Evolutionary conservation across 1,140 invertebrate genomes (phyloP), one percentile per base, ranked within the genome.

Genomic region (Globodera ellingtonae): DNA sequence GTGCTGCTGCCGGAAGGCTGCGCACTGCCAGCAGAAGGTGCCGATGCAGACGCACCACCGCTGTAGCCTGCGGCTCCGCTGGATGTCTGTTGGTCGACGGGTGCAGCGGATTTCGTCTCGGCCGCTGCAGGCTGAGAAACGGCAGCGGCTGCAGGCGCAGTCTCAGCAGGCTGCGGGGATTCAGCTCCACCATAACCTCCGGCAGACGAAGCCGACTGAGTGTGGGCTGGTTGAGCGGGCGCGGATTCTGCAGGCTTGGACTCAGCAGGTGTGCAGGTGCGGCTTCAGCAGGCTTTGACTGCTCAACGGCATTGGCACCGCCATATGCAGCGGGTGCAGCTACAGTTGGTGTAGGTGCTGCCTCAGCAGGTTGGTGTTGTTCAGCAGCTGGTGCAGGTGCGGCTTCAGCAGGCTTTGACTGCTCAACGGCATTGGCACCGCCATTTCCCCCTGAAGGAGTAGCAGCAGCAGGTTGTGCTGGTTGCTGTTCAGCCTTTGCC

Each of bases 311-410:
- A 21, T n/a, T 50, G 7, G 75, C 75, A 15, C 13, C 75, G 13
- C 75, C 75, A n/a, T 62, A 62, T 44, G 7, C 9, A 46, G 75
- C 21, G 50, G 48, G 59, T 77, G 56, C 24, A 35, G 52, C 65
- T 44, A 35, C 35, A 35, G 35, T 2, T 35, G 35, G 35, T 35
- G 35, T 2, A 35, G 35, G 35, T 35, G 44, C 18, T 74, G 72
- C 35, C 44, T 21, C 59, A 21, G 75, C 62, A 35, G 75, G 50
- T 0, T 62, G 62, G 9, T 46, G 13, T 21, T 4, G 44, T 7
- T 47, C 62, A 13, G 75, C 59, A 10, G 62, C 75, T 69, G 75
- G 35, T 10, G 75, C 75, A 35, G 73, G 52, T 59, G 73, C 52
- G 4, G 73, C 73, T 52, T 44, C 73, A 66, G 62, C 73, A 21